Percentiles rank a stretch among this genome's conserved stretches.
Evolutionary conservation across 1,140 invertebrate genomes (phyloP).

Genomic region (Vanessa tameamea): DNA sequence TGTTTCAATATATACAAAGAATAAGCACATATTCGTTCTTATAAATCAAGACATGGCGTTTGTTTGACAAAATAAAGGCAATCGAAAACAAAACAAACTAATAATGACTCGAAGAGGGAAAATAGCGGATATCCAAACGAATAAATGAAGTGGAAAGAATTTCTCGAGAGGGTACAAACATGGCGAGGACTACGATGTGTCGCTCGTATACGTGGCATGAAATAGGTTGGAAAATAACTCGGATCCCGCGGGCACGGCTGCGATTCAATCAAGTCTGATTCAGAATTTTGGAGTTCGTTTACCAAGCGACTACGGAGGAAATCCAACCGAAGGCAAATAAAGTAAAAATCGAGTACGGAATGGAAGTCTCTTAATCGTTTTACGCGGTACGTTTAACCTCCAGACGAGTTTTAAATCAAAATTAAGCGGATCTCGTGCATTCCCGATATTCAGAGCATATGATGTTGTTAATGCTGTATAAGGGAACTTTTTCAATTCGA

Average conservation of each 20-base stretch:
- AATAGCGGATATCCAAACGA: conserved; percentile 43
- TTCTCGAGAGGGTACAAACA: conserved; percentile 66
- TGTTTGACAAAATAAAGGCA: background rate
- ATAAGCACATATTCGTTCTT: too few species aligned
- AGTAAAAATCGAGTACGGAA: conserved; percentile 52
- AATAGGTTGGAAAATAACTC: conserved; percentile 77
- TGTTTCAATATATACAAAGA: too few species aligned
- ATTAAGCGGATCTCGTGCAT: conserved; percentile 36
- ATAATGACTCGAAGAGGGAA: conserved; percentile 40
- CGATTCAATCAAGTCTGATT: conserved; percentile 78
- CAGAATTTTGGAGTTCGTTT: conserved; percentile 77
- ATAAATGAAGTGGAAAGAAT: conserved; percentile 74
- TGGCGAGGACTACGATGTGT: conserved; percentile 52
- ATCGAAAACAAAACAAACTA: conserved; percentile 28
- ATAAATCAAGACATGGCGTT: too few species aligned
- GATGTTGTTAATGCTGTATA: conserved; percentile 23
- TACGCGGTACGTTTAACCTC: conserved; percentile 51
- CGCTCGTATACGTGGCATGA: conserved; percentile 62
- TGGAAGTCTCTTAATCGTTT: conserved; percentile 54
- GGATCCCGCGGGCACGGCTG: conserved; percentile 64
- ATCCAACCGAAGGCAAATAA: conserved; percentile 54
- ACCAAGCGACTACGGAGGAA: conserved; percentile 57
- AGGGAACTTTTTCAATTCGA: background rate
- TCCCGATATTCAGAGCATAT: conserved; percentile 26
- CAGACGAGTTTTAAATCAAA: conserved; percentile 50